Base-by-base conservation (phyloP, 2,888 invertebrate species). In the Leptarthrus brevirostris region DNA sequence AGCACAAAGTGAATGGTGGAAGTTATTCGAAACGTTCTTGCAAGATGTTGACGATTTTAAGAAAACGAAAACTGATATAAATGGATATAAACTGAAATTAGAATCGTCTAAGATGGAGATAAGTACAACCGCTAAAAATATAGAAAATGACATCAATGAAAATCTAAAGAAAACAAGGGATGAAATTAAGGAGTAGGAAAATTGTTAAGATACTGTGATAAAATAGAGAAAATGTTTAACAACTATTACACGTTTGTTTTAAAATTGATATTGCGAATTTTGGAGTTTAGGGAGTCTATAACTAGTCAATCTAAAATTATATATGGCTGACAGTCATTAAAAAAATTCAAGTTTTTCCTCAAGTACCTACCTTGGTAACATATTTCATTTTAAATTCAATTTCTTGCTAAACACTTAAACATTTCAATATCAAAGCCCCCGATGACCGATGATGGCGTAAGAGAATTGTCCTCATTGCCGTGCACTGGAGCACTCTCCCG, bases 21-120 rank as follows among this genome's bases (percentile, higher is more conserved):
- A 80, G 44, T 75, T 80, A 0, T 84, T 85, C 64, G 84, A 84
- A 73, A 80, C 80, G 20, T 84, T 84, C 64, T 80, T 83, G 1
- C 79, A 79, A 10, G 83, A 84, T 76, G 78, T 82, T 0, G 79
- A 81, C 2, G 80, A 81, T 64, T 75, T 85, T 14, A 79, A 79
- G 22, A 77, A 76, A n/a, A 78, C 83, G 56, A 78, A 80, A 58
- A 79, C 70, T 3, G 77, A 79, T 75, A 78, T 83, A 5, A 81
- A 81, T 14, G 77, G 77, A 0, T 80, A 81, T 18, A 81, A 80
- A 72, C 72, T 79, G 0, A 81, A 81, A 56, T 74, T 84, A 3
- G 78, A 81, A 73, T 79, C 79, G 0, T 78, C 79, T 4, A 80
- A 81, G 54, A 16, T 77, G 20, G 81, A 82, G 69, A 76, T 84